phyloP scores from a whole-genome alignment of 2,797 vertebrate species.

The Mormyrus proboscirostris region DNA sequence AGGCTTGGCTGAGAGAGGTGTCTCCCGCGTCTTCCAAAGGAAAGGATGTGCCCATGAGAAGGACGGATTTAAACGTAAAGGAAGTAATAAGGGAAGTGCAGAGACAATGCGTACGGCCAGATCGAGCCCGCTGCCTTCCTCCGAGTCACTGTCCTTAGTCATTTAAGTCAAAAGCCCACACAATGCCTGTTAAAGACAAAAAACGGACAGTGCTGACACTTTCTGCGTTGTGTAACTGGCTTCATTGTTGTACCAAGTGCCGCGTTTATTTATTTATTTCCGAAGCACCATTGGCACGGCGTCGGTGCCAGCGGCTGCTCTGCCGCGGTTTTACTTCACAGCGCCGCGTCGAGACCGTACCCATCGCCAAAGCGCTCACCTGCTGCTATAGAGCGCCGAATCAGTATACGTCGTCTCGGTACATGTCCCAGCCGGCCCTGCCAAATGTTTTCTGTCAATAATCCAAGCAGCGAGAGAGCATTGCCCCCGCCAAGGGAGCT shows the following conservation, averaged over 20 bases:
- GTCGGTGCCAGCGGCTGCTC: not conserved
- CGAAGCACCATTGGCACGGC: not conserved
- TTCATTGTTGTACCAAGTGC: constrained; percentile 3
- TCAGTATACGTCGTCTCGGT: not conserved
- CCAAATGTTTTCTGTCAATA: constrained; percentile 28
- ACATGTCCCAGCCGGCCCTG: constrained; percentile 34
- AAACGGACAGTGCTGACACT: not conserved
- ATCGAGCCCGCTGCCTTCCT: not conserved
- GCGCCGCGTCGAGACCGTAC: not conserved
- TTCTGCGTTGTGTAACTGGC: constrained; percentile 13
- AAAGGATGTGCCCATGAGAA: constrained; percentile 14
- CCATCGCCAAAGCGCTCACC: constrained; percentile 36
- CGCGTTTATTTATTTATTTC: not conserved
- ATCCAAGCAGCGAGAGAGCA: constrained; percentile 38
- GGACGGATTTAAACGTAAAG: not conserved
- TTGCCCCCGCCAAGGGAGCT: constrained; percentile 48
- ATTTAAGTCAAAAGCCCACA: constrained; percentile 13
- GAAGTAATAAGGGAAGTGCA: not conserved
- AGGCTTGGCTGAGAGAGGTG: constrained; percentile 4
- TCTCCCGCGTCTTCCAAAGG: not conserved
- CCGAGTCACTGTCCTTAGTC: constrained; percentile 3
- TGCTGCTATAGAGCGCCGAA: constrained; percentile 35
- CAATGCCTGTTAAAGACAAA: not conserved
- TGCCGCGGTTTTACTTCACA: not conserved
- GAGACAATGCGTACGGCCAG: not conserved